These are phyloP conservation scores for Gerris lacustris DNA, from an alignment of 2,888 invertebrate species.

Conservation along the genomic window DNA sequence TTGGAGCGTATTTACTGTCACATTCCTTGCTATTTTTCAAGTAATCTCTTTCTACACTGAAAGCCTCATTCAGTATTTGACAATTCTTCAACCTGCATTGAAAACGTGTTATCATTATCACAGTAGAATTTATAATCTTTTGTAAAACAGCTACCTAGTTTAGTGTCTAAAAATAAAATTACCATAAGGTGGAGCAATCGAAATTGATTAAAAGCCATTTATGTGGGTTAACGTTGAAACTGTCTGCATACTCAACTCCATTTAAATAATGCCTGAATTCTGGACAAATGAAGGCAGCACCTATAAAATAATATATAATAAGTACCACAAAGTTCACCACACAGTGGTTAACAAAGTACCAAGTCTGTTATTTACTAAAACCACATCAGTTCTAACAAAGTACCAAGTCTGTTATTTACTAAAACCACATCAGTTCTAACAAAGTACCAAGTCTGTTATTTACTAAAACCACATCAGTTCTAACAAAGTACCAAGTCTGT, in stretches of 20 bases:
- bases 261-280: slow-evolving; percentile 70
- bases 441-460: no score
- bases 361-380: no score
- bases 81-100: slow-evolving; percentile 59
- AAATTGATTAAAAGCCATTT: slow-evolving; percentile 93
- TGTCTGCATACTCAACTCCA: slow-evolving; percentile 70
- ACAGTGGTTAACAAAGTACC: neutral
- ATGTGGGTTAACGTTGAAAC: slow-evolving; percentile 87
- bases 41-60: slow-evolving; percentile 84
- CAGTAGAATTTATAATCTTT: neutral
- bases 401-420: no score
- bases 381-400: no score
- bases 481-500: neutral
- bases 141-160: no score
- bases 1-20: slow-evolving; percentile 40
- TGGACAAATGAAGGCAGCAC: slow-evolving; percentile 80
- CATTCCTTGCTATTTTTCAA: slow-evolving; percentile 59
- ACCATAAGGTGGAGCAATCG: slow-evolving; percentile 88
- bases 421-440: no score
- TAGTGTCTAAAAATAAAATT: slow-evolving; percentile 17
- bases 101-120: neutral
- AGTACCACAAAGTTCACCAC: neutral
- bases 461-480: no score
- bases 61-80: slow-evolving; percentile 65
- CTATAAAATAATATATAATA: slow-evolving; percentile 34